Evolutionary conservation across 2,888 invertebrate species (phyloP).

Genomic region (Brenthis daphne): DNA sequence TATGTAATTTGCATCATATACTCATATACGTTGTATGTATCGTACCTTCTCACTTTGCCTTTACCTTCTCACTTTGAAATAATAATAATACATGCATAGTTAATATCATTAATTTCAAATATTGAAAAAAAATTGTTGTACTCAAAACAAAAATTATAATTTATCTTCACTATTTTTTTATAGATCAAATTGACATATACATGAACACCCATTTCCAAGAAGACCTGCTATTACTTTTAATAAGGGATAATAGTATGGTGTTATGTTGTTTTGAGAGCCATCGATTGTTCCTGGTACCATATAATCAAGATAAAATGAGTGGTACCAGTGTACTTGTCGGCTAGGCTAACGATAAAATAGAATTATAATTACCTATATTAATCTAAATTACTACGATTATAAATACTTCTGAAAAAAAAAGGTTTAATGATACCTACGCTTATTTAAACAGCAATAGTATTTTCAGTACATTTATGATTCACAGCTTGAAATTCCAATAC

Average conservation of each 20-base stretch:
- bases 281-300: slow-evolving; percentile 42
- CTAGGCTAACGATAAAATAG: slow-evolving; percentile 58
- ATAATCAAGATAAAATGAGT: slow-evolving; percentile 55
- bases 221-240: slow-evolving; percentile 23
- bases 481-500: not conserved
- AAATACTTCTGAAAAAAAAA: slow-evolving; percentile 32
- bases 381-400: slow-evolving; percentile 58
- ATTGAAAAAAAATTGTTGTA: too few relatives aligned
- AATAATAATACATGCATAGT: too few relatives aligned
- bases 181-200: not conserved
- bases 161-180: too few relatives aligned
- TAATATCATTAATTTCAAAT: too few relatives aligned
- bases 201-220: slow-evolving; percentile 10
- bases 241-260: slow-evolving; percentile 19
- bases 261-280: slow-evolving; percentile 24
- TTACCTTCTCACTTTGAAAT: too few relatives aligned
- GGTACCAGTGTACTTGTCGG: slow-evolving; percentile 57
- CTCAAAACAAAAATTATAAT: too few relatives aligned
- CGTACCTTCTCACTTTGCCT: too few relatives aligned
- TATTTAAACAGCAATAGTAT: not conserved
- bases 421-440: slow-evolving; percentile 10
- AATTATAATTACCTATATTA: slow-evolving; percentile 64
- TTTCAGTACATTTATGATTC: not conserved
- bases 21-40: not conserved
- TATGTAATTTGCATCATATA: not conserved